Base-by-base conservation (phyloP, 2,888 invertebrate species). In the Empis stercorea region DNA sequence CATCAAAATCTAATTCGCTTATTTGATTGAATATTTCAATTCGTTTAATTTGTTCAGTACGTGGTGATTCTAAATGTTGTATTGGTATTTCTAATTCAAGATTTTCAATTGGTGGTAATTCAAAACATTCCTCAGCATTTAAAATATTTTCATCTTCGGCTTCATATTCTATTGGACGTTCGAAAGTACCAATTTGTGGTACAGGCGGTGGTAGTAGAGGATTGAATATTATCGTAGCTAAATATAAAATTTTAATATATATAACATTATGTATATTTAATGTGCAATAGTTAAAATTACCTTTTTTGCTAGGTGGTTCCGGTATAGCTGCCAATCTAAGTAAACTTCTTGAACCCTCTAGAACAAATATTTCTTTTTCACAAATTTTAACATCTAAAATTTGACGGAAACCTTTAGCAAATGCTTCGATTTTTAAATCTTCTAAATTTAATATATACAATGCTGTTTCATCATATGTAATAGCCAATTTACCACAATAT, bases 341-440 rank as follows among this genome's bases (percentile, higher is more conserved):
- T 51, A 92, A 68, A 58, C 84, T 84, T 52, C 88, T 76, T 42
- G 80, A 75, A 0, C 87, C 87, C 63, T 87, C 86, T 57, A 93
- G 70, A 43, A 92, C 73, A 70, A 91, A 91, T 56, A 92, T 82
- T 71, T 87, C 87, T 40, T 63, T 64, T 55, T 58, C 61, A 42
- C 58, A 61, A 1, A 68, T 61, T 43, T 63, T 61, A 55, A 62
- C 62, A 50, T 62, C 61, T 5, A 62, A 32, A 50, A 65, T 63
- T 57, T 73, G 76, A 52, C 76, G 71, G 50, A 82, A 72, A 44
- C 80, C 76, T 47, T 75, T 77, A 16, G 84, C 78, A 4, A 76
- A 76, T 1, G 80, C 80, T 43, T 83, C 73, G 11, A 87, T 77
- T 43, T 74, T 74, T 51, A 81, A 73, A 46, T 76, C 75, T 37